Evolutionary conservation across 2,888 invertebrate species (phyloP), one percentile per base, ranked within the genome.

Genomic region (Malacosoma neustria): DNA sequence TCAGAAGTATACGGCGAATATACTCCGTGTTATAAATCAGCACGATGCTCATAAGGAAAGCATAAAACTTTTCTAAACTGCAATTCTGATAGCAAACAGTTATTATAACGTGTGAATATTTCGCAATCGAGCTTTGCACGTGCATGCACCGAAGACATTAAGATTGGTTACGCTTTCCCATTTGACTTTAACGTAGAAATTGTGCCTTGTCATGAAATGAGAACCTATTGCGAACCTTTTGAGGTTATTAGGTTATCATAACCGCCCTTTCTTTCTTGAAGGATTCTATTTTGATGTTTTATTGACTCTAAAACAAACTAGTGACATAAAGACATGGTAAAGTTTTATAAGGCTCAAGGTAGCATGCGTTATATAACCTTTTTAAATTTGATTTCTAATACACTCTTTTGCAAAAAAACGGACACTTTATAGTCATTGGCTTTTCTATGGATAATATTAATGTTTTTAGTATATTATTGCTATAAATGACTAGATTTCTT

Each of bases 191-290:
- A 69, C 61, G 61, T 67, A 63, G 67, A 72, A 72, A 81, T 76
- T 74, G 74, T 73, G 70, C 70, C 70, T 82, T 80, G 79, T 79
- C 82, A 82, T 80, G 82, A 79, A 79, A 81, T 54, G 54, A 57
- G 64, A 22, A 22, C 58, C 62, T 56, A 57, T 55, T 65, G 51
- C 52, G 56, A 61, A 64, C 59, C 65, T 67, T 73, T 75, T 65
- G 60, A 68, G 77, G 75, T 74, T 72, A 77, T 76, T 72, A 66
- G 76, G 76, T 76, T 79, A 75, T 72, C 65, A 66, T 61, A 62
- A 61, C 58, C 53, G 53, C 57, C 56, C 55, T 52, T 57, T 53
- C 50, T 51, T 54, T 54, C 49, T 43, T 56, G 55, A 54, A 61
- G 50, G 54, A 58, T 57, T 50, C 40, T 48, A 45, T 54, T 59